Evolutionary conservation across 2,113 vertebrate species (phyloP), one percentile per base, ranked within the genome.

Genomic region (Genyomyrus donnyi): DNA sequence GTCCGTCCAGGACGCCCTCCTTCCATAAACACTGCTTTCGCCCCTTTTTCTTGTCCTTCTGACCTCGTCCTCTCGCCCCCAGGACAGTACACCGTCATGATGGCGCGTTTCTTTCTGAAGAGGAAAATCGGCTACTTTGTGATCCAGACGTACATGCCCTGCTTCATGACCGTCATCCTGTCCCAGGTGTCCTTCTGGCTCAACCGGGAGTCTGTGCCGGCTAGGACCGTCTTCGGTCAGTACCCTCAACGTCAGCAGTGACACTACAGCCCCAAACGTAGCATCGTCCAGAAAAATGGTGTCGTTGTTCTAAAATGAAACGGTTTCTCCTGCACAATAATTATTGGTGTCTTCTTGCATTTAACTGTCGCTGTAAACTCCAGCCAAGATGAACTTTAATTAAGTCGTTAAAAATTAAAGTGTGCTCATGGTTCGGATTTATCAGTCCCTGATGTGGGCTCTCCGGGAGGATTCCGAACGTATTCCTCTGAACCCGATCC

Each of bases 171-270:
- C 0, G 98, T 99, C 89, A 98, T 99, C 91, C 94, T 99, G 93
- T 99, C 98, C 0, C 98, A 99, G 93, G 98, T 99, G 91, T 99
- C 98, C 0, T 99, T 99, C 91, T 99, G 98, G 98, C 96, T 99
- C 84, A 99, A 99, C 95, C 95, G 98, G 87, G 98, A 99, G 93
- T 99, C 98, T 21, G 98, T 99, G 56, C 98, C 98, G 17, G 98
- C 98, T 31, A 96, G 98, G 90, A 99, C 98, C 0, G 98, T 99
- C 66, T 99, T 99, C 88, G 98, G 98, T 99, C 93, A 97, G 98
- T 97, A 70, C 86, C 24, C 39, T n/a, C 80, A 1, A 42, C 35
- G 6, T 42, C 13, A 7, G 35, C 74, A 6, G 31, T 7, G 13
- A 24, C 45, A 24, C 21, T 46, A 1, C 42, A 85, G 83, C 42